A percentile compares a stretch with the other conserved stretches of the same genome.
phyloP scores from a whole-genome alignment of 2,113 vertebrate genomes.

The Seriola aureovittata region DNA sequence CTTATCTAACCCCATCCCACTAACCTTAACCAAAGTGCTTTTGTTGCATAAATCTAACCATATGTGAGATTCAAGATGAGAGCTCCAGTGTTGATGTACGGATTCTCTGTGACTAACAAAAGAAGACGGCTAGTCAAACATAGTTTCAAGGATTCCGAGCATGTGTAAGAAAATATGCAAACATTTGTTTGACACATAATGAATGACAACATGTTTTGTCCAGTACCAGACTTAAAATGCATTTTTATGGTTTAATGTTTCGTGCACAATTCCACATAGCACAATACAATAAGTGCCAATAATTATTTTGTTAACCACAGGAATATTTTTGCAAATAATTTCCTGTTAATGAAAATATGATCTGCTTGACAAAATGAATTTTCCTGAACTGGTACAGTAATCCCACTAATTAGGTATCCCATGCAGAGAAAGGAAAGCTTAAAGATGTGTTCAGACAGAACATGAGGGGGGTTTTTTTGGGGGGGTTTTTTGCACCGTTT shows the following conservation, averaged over 20 bases:
- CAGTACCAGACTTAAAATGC: background rate
- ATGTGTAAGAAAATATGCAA: too few species aligned
- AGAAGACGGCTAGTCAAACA: background rate
- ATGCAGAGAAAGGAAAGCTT: background rate
- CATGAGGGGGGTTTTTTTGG: background rate
- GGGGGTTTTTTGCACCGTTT: background rate
- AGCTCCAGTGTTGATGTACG: background rate
- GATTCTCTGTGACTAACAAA: background rate
- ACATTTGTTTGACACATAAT: background rate
- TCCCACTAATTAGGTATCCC: background rate
- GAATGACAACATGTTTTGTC: too few species aligned
- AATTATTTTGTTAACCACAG: too few species aligned
- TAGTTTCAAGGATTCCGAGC: background rate
- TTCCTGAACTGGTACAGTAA: background rate
- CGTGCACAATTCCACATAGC: too few species aligned
- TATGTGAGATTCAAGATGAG: background rate
- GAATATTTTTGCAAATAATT: too few species aligned
- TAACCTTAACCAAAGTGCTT: background rate
- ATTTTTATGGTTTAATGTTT: too few species aligned
- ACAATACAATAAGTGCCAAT: too few species aligned
- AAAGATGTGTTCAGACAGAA: background rate
- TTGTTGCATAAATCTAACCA: background rate
- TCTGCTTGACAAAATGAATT: too few species aligned
- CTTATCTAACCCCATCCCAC: background rate
- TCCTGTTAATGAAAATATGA: too few species aligned